phyloP scores from a whole-genome alignment of 2,888 invertebrate genomes.

The Platycheirus albimanus region DNA sequence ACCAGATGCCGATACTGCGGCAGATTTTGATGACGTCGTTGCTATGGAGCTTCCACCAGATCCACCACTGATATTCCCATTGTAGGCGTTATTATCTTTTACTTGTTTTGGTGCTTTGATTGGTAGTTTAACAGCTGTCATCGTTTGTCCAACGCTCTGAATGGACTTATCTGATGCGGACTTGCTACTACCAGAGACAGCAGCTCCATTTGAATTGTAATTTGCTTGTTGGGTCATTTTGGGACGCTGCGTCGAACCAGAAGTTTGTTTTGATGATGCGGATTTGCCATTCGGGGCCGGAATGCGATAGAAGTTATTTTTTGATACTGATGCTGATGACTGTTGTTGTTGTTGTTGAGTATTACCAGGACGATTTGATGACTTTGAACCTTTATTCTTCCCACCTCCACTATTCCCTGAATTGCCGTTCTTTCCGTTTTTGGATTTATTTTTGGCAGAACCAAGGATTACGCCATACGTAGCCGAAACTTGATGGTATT shows the following conservation, averaged over 20 bases:
- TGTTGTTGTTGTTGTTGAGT: slow-evolving; percentile 55
- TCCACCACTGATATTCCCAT: slow-evolving; percentile 15
- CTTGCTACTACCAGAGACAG: slow-evolving; percentile 42
- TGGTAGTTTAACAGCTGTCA: slow-evolving; percentile 78
- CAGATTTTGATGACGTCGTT: slow-evolving; percentile 44
- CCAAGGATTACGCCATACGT: slow-evolving; percentile 79
- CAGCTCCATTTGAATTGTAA: slow-evolving; percentile 59
- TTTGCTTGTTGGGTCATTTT: slow-evolving; percentile 69
- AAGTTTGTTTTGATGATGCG: slow-evolving; percentile 52
- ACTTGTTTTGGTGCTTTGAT: slow-evolving; percentile 82
- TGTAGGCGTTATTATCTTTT: slow-evolving; percentile 78
- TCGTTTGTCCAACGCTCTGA: slow-evolving; percentile 68
- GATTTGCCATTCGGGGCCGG: slow-evolving; percentile 76
- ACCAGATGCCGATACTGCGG: slow-evolving; percentile 48
- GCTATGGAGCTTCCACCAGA: slow-evolving; percentile 22
- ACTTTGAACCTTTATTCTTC: slow-evolving; percentile 75
- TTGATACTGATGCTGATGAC: slow-evolving; percentile 72
- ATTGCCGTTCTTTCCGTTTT: slow-evolving; percentile 74
- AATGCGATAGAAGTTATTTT: slow-evolving; percentile 81
- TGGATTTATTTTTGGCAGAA: slow-evolving; percentile 75
- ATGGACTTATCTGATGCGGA: slow-evolving; percentile 65
- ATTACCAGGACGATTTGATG: slow-evolving; percentile 74
- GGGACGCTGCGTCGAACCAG: slow-evolving; percentile 61
- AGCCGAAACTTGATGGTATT: slow-evolving; percentile 80
- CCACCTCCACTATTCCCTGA: slow-evolving; percentile 74